Conservation (phyloP, 2,888 invertebrate species). For the Oscheius sp. region DNA sequence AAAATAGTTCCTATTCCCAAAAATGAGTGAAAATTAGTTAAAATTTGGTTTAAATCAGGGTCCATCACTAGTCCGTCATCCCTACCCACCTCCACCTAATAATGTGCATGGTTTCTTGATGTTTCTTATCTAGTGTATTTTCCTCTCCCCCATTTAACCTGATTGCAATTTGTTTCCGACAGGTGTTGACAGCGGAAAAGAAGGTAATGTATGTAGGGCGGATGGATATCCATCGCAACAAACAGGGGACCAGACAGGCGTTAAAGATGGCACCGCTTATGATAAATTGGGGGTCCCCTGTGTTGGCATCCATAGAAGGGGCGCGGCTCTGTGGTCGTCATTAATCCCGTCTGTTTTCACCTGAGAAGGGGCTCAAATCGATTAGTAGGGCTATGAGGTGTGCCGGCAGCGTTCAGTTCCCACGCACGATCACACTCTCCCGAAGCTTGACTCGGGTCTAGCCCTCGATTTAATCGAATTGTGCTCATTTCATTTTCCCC, state of each 20-base stretch:
- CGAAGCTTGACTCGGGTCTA: conserved; percentile 17
- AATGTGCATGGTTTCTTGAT: neutral
- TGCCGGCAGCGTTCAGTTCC: conserved; percentile 34
- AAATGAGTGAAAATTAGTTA: neutral
- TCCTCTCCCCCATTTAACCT: neutral
- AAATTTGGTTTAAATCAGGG: no score
- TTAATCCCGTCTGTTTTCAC: conserved; percentile 37
- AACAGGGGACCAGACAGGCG: neutral
- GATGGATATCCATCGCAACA: neutral
- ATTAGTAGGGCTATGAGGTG: conserved; percentile 35
- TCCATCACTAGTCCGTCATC: no score
- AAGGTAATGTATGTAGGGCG: neutral
- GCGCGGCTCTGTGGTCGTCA: conserved; percentile 34
- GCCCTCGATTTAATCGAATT: neutral
- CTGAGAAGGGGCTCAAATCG: conserved; percentile 37
- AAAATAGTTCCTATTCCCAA: neutral
- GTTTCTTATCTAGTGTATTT: conserved; percentile 3
- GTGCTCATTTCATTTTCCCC: conserved; percentile 6
- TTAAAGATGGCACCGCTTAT: neutral
- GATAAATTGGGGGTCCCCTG: conserved; percentile 3
- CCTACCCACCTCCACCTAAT: no score
- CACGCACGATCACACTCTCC: conserved; percentile 37
- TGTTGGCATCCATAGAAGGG: conserved; percentile 20
- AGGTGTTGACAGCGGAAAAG: neutral
- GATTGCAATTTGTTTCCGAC: neutral